phyloP scores from a whole-genome alignment of 2,888 invertebrate species.

The Caenorhabditis sp. region DNA sequence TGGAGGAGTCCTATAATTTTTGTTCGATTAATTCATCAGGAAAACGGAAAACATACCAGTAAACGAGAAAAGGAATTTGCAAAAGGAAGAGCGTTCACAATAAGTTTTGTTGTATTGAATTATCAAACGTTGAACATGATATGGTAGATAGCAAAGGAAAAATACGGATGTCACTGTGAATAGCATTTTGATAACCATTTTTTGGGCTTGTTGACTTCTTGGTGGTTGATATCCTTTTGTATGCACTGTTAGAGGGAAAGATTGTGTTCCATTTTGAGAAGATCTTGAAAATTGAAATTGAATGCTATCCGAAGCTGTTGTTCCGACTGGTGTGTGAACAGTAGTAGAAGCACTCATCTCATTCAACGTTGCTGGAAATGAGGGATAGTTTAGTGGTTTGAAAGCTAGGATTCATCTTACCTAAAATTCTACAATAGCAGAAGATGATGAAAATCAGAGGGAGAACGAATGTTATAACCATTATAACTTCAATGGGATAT shows the following conservation, averaged over 20 bases:
- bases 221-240: conserved; percentile 54
- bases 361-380: conserved; percentile 38
- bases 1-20: conserved; percentile 54
- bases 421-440: conserved; percentile 66
- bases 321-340: conserved; percentile 54
- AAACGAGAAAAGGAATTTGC: conserved; percentile 64
- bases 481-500: conserved; percentile 49
- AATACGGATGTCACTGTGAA: conserved; percentile 67
- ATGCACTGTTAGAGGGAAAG: conserved; percentile 44
- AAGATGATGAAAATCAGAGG: conserved; percentile 66
- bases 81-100: conserved; percentile 55
- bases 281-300: conserved; percentile 24
- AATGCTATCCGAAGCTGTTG: conserved; percentile 46
- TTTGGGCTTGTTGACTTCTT: conserved; percentile 67
- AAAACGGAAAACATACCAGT: conserved; percentile 45
- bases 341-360: conserved; percentile 49
- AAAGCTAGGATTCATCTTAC: too few relatives aligned
- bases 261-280: conserved; percentile 1
- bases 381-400: too few relatives aligned
- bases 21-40: background rate
- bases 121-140: conserved; percentile 67
- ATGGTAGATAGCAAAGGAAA: conserved; percentile 70
- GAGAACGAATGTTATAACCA: conserved; percentile 65
- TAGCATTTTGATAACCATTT: conserved; percentile 70
- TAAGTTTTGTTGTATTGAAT: conserved; percentile 57